phyloP scores from a whole-genome alignment of 1,140 invertebrate species.

The Eubasilissa regina region DNA sequence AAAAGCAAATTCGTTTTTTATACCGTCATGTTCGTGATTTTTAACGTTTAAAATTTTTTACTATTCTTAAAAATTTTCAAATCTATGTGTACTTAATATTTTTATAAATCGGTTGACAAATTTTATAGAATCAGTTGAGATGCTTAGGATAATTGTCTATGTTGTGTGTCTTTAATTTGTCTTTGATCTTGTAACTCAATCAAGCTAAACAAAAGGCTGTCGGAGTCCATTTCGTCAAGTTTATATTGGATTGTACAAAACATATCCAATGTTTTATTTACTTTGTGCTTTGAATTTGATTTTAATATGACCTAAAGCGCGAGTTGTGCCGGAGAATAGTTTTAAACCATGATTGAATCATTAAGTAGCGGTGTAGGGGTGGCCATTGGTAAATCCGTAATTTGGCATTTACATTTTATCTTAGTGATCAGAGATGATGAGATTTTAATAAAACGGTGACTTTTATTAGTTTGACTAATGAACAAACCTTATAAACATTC shows the following conservation, averaged over 20 bases:
- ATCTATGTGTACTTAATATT: too few species aligned
- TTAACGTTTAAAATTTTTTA: too few species aligned
- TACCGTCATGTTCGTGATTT: too few species aligned
- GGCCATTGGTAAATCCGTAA: slow-evolving; percentile 73
- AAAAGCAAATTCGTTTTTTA: too few species aligned
- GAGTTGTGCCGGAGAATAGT: slow-evolving; percentile 19
- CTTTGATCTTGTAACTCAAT: slow-evolving; percentile 52
- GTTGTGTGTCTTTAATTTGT: slow-evolving; percentile 28
- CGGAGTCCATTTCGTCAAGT: slow-evolving; percentile 50
- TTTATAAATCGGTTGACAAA: neutral
- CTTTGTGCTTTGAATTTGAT: neutral
- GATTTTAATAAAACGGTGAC: slow-evolving; percentile 44
- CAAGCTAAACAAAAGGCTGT: slow-evolving; percentile 56
- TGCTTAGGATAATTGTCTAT: slow-evolving; percentile 26
- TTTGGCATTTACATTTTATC: slow-evolving; percentile 69
- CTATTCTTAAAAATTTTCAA: too few species aligned
- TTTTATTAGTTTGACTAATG: slow-evolving; percentile 23
- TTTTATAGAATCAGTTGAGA: neutral
- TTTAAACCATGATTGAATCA: slow-evolving; percentile 45
- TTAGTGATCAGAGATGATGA: slow-evolving; percentile 13
- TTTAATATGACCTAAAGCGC: slow-evolving; percentile 1
- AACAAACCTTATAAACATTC: slow-evolving; percentile 8
- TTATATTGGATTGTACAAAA: slow-evolving; percentile 43
- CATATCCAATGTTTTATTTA: slow-evolving; percentile 40
- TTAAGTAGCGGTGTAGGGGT: slow-evolving; percentile 72